phyloP scores from a whole-genome alignment of 2,888 invertebrate genomes.

The Ommatoiulus sabulosus region DNA sequence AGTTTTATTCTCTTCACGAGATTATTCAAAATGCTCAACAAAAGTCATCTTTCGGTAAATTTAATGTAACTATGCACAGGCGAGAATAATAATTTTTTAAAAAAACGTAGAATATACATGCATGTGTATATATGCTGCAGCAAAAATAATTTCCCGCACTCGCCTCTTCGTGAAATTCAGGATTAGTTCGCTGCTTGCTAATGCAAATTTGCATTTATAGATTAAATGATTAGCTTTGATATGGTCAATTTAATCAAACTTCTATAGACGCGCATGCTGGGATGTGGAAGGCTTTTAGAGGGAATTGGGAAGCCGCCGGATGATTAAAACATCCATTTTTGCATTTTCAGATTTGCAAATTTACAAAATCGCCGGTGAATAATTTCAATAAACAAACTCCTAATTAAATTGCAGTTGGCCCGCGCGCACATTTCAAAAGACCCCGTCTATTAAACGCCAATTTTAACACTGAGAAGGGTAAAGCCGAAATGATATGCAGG shows the following conservation, averaged over 20 bases:
- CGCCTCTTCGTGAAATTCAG: not conserved
- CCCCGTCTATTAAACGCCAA: constrained; percentile 23
- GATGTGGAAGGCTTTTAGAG: not conserved
- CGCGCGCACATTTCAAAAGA: not conserved
- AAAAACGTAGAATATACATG: no score
- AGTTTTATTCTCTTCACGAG: no score
- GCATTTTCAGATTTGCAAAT: constrained; percentile 48
- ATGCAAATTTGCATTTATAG: constrained; percentile 45
- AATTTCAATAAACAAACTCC: constrained; percentile 39
- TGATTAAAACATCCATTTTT: constrained; percentile 41
- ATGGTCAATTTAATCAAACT: constrained; percentile 47
- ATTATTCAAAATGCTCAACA: no score
- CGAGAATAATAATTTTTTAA: no score
- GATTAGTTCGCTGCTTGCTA: constrained; percentile 22
- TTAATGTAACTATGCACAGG: no score
- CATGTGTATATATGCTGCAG: not conserved
- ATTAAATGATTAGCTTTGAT: constrained; percentile 48
- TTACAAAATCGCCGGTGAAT: constrained; percentile 38
- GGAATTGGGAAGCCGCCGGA: constrained; percentile 31
- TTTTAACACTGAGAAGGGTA: not conserved
- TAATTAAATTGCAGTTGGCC: constrained; percentile 41
- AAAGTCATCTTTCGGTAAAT: no score
- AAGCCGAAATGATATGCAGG: not conserved
- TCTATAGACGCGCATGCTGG: not conserved
- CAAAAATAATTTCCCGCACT: not conserved